Evolutionary conservation across 2,797 vertebrate genomes (phyloP), one percentile per base, ranked within the genome.

Genomic region (Ispidina lecontei): DNA sequence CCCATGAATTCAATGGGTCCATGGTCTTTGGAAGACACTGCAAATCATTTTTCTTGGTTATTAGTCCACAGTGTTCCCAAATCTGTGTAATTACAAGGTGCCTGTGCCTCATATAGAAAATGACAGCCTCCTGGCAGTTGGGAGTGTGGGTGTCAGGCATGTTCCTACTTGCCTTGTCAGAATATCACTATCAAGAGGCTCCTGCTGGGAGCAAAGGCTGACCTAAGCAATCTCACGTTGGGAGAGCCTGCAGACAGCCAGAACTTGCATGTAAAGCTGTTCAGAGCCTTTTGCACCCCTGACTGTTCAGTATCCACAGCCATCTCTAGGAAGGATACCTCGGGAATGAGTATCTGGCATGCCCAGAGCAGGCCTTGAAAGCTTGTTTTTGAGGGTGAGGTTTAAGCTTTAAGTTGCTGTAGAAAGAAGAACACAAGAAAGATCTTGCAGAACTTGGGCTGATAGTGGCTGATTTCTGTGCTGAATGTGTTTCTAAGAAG

Each of bases 31-130:
- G 62, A 87, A 35, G 35, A 87, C 81, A 14, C 1, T 71, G 69
- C 64, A 95, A 87, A 90, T 95, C 60, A 54, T 83, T 87, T 89
- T 91, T 68, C 91, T 47, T 94, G 71, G 41, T 88, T 79, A 62
- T 93, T 96, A 86, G 74, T 89, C 58, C 28, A 15, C 56, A 26
- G 41, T 84, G 0, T 90, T 96, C 72, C 60, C 54, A 55, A 83
- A 60, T 87, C 59, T 73, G 46, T 91, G 80, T 92, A 91, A 84
- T 82, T 95, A 84, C 84, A 86, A 90, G 87, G 73, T 90, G 56
- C 68, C 9, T 76, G 18, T 68, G 87, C 73, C 70, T 92, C 68
- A 13, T 23, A 4, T 37, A 86, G 65, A 86, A 93, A 87, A 86
- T 88, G 87, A 86, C 85, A 84, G 83, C 28, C 47, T 92, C 33